These are phyloP conservation scores for Acrocyrtus sp. DNA, from an alignment of 2,888 invertebrate genomes.

Conservation along the genomic window DNA sequence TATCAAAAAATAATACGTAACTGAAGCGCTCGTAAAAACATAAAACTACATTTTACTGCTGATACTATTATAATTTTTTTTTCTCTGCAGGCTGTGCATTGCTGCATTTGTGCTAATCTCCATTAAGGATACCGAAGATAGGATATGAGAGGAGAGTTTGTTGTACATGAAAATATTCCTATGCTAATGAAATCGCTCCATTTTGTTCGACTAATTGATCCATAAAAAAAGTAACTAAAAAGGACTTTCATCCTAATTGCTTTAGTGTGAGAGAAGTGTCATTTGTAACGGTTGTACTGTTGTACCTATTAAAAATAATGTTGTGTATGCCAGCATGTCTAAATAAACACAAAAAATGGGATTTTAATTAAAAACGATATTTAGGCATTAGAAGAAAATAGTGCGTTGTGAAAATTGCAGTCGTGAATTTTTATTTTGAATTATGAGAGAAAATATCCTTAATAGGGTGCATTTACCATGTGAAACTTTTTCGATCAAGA, in stretches of 20 bases:
- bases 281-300: no score
- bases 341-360: not conserved
- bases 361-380: not conserved
- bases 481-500: constrained; percentile 30
- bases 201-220: not conserved
- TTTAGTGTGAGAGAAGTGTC: not conserved
- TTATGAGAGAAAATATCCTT: not conserved
- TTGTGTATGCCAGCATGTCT: not conserved
- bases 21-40: not conserved
- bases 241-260: not conserved
- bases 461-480: constrained; percentile 2
- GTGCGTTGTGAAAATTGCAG: not conserved
- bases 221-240: not conserved
- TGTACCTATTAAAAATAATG: no score
- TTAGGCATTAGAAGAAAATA: no score
- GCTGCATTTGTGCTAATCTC: no score
- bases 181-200: not conserved
- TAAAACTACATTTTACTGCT: not conserved
- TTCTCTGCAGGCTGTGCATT: no score
- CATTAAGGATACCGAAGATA: no score
- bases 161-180: no score
- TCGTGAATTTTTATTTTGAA: not conserved
- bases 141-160: no score
- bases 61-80: no score
- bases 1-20: not conserved